These are phyloP conservation scores for Temnothorax unifasciatus DNA, from an alignment of 2,888 invertebrate species.

Conservation along the genomic window DNA sequence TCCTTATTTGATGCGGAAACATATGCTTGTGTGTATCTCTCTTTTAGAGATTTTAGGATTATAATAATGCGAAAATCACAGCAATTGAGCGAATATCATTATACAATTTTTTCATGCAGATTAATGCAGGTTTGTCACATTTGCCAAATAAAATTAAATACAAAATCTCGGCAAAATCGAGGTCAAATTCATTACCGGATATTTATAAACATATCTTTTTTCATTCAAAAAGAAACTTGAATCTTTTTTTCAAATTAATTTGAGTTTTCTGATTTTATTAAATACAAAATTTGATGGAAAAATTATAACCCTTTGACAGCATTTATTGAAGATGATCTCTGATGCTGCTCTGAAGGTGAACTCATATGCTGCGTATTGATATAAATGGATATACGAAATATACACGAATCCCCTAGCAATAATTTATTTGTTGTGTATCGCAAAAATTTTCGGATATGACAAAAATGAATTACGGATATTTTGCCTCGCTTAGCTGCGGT, in stretches of 20 bases:
- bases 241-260: neutral
- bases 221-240: neutral
- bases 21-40: neutral
- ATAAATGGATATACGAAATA: neutral
- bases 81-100: neutral
- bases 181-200: neutral
- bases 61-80: neutral
- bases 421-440: neutral
- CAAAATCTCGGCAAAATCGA: neutral
- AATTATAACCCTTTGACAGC: neutral
- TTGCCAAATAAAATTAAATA: neutral
- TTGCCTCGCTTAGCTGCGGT: neutral
- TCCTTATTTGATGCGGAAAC: neutral
- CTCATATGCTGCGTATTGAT: neutral
- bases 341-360: too few relatives aligned
- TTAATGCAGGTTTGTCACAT: neutral
- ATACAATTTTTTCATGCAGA: neutral
- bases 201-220: neutral
- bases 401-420: neutral
- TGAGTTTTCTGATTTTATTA: neutral
- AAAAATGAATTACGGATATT: constrained; percentile 27
- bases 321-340: neutral
- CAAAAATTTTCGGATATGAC: neutral
- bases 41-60: neutral
- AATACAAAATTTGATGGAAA: neutral